Conservation (phyloP, 2,113 vertebrate species). For the Oncorhynchus gorbuscha region DNA sequence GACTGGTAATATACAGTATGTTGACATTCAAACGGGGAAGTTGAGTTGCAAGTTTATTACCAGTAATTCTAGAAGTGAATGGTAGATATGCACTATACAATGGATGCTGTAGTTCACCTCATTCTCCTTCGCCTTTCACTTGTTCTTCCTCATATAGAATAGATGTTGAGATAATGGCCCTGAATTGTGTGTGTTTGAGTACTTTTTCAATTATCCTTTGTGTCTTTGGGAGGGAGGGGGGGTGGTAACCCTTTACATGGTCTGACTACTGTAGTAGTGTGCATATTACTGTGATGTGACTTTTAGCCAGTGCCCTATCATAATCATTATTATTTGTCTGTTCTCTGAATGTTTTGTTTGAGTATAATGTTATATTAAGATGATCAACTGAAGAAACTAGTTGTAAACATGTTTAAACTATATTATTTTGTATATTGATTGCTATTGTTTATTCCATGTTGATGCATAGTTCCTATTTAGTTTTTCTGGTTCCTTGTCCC, state of each 20-base stretch:
- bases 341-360: background rate
- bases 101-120: background rate
- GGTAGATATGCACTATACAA: background rate
- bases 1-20: no score
- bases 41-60: no score
- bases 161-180: constrained; percentile 3
- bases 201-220: background rate
- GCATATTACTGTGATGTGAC: no score
- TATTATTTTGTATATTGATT: background rate
- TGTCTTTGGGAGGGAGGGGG: background rate
- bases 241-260: no score
- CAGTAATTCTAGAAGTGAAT: background rate
- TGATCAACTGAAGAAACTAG: no score
- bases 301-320: background rate
- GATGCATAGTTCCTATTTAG: background rate
- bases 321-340: background rate
- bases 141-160: no score
- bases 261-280: no score
- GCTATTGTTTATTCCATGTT: background rate
- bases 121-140: constrained; percentile 5
- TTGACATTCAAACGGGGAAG: no score
- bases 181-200: constrained; percentile 6
- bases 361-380: background rate
- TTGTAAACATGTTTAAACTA: no score
- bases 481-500: background rate